Base-by-base conservation (phyloP, 2,888 invertebrate species). In the Lysandra coridon region DNA sequence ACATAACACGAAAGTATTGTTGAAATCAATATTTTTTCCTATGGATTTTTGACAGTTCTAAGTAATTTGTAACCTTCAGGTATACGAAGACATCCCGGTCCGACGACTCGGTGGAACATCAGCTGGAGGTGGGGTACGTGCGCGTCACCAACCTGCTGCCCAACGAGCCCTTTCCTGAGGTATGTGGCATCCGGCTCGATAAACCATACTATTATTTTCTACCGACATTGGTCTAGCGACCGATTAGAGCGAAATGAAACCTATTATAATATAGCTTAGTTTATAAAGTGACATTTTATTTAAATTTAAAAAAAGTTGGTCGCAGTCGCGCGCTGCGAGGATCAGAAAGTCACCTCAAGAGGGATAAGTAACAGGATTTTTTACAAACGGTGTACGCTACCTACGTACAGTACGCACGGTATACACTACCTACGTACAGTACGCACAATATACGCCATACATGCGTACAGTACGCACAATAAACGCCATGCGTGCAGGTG, bases 41-140 rank as follows among this genome's bases (percentile, higher is more conserved):
- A 1, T 44, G 44, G 6, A 44, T 44, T 44, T 44, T 44, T 44
- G 44, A 44, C 44, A 7, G 44, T 44, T 44, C 44, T 44, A 44
- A 44, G 7, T 10, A 10, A 10, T 44, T 10, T 44, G 0, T 44
- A 30, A 79, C 40, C n/a, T 49, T 57, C 83, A 97, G 97, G 85
- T 98, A 99, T 88, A 99, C 98, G 0, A 99, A 99, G 90, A 98
- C 98, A 78, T 98, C 99, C 0, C 97, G 99, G 84, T 98, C 98
- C 80, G 99, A 99, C 86, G 99, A 99, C 92, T 99, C 99, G 0
- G 99, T 99, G 76, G 99, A 99, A 86, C 99, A 99, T 95, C 95
- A 99, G 81, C 94, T 99, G 78, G 99, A 99, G 87, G 95, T 99
- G 75, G 99, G 99, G 3, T 99, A 99, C 89, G 97, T 99, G 69